Conservation (phyloP, 2,797 vertebrate species). For the Neosilurus hyrtlii region DNA sequence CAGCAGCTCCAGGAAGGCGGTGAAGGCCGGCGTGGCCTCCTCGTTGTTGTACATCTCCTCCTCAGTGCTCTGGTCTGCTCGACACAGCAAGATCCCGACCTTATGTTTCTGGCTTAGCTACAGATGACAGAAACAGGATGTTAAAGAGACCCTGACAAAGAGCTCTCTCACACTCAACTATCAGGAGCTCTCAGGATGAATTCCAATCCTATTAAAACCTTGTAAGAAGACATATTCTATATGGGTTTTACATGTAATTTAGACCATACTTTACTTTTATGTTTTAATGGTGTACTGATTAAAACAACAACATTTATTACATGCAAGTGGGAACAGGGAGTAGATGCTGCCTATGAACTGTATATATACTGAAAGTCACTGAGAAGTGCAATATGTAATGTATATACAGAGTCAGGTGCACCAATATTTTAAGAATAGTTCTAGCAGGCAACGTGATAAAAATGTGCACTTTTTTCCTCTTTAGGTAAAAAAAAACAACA, state of each 20-base stretch:
- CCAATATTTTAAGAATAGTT: background rate
- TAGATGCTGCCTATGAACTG: no score
- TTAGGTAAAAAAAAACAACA: no score
- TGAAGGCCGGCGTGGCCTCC: slow-evolving; percentile 82
- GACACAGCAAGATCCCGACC: slow-evolving; percentile 92
- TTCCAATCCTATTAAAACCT: background rate
- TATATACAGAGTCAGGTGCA: no score
- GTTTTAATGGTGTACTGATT: background rate
- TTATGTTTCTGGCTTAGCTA: slow-evolving; percentile 93
- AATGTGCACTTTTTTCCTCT: background rate
- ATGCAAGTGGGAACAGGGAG: background rate
- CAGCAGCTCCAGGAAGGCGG: slow-evolving; percentile 84
- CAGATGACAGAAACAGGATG: background rate
- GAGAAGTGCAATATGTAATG: no score
- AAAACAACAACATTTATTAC: background rate
- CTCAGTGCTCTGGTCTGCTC: slow-evolving; percentile 89
- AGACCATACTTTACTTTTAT: background rate
- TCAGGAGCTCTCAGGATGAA: background rate
- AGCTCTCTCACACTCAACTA: background rate
- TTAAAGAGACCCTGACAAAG: background rate
- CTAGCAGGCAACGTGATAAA: background rate
- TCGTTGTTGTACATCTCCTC: slow-evolving; percentile 99
- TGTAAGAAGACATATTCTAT: background rate
- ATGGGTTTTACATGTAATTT: no score
- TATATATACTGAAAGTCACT: no score